Evolutionary conservation across 2,113 vertebrate species (phyloP), one percentile per base, ranked within the genome.

Genomic region (Todiramphus saurophagus): DNA sequence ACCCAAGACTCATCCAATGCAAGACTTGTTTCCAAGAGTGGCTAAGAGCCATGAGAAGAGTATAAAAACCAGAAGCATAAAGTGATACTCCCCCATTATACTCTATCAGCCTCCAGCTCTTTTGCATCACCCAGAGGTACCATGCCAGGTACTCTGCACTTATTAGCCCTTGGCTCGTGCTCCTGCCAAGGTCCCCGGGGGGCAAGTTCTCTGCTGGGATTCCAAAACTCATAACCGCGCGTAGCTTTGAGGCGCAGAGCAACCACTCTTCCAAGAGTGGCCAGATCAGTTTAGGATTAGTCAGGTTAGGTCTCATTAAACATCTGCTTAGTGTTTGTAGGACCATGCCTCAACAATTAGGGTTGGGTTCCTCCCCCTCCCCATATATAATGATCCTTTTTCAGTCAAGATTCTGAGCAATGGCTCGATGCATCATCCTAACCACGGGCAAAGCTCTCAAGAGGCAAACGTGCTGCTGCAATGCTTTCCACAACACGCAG

Each of bases 261-360:
- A 66, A 50, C 44, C 51, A 9, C 2, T 3, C 70, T 79, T 60
- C 41, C 67, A 27, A 41, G 67, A 93, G 84, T 7, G n/a, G 41
- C 62, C 67, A 11, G 44, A 77, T 46, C 44, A 76, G 58, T 41
- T 87, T 27, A 68, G 67, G 30, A 76, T 94, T 83, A 83, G 83
- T 48, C 76, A 79, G 58, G 91, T 96, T 68, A 93, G 73, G 77
- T 51, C 77, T 86, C 67, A 33, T 96, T 79, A 76, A 85, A 94
- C 91, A 91, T 96, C 88, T 96, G 93, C 88, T 95, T 66, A 67
- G 84, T 0, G 27, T 95, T 91, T 94, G 72, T 19, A 75, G 68
- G 81, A 27, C 84, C 58, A 16, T 83, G 84, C 88, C 93, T 83
- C 78, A 67, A 41, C 13, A 35, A 60, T 88, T 39, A 41, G 58